Evolutionary conservation across 1,140 invertebrate genomes (phyloP).

Genomic region (Drosophila serrata): DNA sequence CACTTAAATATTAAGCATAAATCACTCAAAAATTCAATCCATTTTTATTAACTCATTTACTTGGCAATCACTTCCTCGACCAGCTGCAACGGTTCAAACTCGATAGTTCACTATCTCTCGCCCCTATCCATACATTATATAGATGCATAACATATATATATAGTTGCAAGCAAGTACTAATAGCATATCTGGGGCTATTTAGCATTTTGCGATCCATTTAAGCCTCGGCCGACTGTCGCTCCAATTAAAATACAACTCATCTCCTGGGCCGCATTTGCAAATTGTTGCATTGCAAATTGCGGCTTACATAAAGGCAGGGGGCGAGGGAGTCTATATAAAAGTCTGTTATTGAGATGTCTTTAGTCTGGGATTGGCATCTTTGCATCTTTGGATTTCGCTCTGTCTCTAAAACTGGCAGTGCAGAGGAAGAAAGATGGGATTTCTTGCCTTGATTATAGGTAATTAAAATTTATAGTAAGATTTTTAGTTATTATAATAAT

Average conservation of each 20-base stretch:
- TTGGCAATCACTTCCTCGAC: slow-evolving; percentile 5
- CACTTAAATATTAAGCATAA: slow-evolving; percentile 1
- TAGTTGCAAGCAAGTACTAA: slow-evolving; percentile 26
- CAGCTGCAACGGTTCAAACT: slow-evolving; percentile 27
- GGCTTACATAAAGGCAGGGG: slow-evolving; percentile 41
- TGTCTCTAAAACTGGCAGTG: background rate
- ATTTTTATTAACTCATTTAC: slow-evolving; percentile 7
- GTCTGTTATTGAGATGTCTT: slow-evolving; percentile 36
- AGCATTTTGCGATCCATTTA: slow-evolving; percentile 48
- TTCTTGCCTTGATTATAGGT: background rate
- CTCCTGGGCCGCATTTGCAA: slow-evolving; percentile 77
- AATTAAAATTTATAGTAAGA: too few species aligned
- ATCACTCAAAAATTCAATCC: background rate
- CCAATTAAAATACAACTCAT: slow-evolving; percentile 81
- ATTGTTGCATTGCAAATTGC: slow-evolving; percentile 63
- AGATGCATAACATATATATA: background rate
- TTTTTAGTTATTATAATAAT: background rate
- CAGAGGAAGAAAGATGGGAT: slow-evolving; percentile 1
- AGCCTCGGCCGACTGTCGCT: slow-evolving; percentile 51
- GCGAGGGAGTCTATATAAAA: slow-evolving; percentile 13
- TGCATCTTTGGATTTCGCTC: background rate
- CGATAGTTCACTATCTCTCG: slow-evolving; percentile 27
- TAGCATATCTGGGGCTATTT: slow-evolving; percentile 39
- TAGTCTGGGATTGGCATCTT: slow-evolving; percentile 5
- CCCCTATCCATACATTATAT: slow-evolving; percentile 26